These are phyloP conservation scores for Perca schrenkii DNA, from an alignment of 2,113 vertebrate species.

Conservation along the genomic window DNA sequence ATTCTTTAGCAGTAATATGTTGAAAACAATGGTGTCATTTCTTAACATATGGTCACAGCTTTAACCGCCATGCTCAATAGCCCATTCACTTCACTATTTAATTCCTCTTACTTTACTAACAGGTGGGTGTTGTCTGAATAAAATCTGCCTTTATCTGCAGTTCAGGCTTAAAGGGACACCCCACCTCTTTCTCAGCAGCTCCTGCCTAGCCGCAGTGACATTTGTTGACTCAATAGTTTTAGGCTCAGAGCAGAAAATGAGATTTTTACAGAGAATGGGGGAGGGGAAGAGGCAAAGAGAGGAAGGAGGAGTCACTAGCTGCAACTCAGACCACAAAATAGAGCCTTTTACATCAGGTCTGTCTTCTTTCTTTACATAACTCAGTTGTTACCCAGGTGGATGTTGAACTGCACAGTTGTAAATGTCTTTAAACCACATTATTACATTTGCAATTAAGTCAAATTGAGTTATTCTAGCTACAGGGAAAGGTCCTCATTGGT, in stretches of 20 bases:
- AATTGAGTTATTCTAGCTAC: background rate
- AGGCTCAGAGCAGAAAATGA: slow-evolving; percentile 82
- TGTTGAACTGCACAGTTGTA: background rate
- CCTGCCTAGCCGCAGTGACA: slow-evolving; percentile 78
- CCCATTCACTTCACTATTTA: slow-evolving; percentile 38
- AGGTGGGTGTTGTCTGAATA: slow-evolving; percentile 83
- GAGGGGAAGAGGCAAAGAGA: slow-evolving; percentile 69
- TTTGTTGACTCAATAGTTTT: slow-evolving; percentile 87
- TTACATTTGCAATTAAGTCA: background rate
- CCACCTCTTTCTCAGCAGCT: slow-evolving; percentile 76
- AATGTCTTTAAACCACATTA: background rate
- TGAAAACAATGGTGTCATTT: background rate
- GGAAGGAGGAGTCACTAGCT: slow-evolving; percentile 70
- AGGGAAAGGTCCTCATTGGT: slow-evolving; percentile 4
- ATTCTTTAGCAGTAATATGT: background rate
- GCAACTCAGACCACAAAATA: slow-evolving; percentile 59
- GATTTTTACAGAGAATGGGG: slow-evolving; percentile 83
- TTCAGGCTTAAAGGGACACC: slow-evolving; percentile 80
- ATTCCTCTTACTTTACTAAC: slow-evolving; percentile 68
- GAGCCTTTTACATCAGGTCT: slow-evolving; percentile 11
- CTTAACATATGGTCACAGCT: background rate
- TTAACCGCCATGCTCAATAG: background rate
- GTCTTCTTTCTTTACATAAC: slow-evolving; percentile 26
- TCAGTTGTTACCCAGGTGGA: background rate
- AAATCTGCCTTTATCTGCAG: slow-evolving; percentile 80